Evolutionary conservation across 2,888 invertebrate genomes (phyloP).

Genomic region (Arctia plantaginis): DNA sequence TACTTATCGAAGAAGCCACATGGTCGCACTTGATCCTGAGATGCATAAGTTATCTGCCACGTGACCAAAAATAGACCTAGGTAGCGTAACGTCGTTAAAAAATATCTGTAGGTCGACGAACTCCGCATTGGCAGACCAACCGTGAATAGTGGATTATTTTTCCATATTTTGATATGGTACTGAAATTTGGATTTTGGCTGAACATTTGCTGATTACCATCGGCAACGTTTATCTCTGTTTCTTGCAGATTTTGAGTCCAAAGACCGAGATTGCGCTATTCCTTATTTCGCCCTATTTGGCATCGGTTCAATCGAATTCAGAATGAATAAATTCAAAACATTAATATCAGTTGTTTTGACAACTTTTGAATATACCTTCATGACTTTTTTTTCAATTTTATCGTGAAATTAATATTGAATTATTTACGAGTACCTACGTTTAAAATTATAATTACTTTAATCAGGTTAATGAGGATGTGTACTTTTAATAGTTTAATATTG

Average conservation of each 20-base stretch:
- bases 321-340: neutral
- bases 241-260: neutral
- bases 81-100: constrained; percentile 14
- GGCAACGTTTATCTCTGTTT: no score
- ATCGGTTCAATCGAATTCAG: neutral
- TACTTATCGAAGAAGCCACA: constrained; percentile 1
- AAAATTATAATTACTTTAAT: neutral
- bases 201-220: no score
- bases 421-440: neutral
- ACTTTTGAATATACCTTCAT: neutral
- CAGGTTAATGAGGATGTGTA: neutral
- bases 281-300: neutral
- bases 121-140: constrained; percentile 10
- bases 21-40: constrained; percentile 8
- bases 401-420: neutral
- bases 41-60: constrained; percentile 14
- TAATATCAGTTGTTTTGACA: neutral
- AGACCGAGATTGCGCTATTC: neutral
- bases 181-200: neutral
- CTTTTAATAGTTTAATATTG: neutral
- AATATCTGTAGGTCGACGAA: constrained; percentile 10
- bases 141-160: constrained; percentile 6
- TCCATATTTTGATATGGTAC: constrained; percentile 2
- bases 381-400: neutral
- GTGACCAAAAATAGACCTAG: constrained; percentile 15